Evolutionary conservation across 2,113 vertebrate genomes (phyloP), one percentile per base, ranked within the genome.

Genomic region (Callaeas wilsoni): DNA sequence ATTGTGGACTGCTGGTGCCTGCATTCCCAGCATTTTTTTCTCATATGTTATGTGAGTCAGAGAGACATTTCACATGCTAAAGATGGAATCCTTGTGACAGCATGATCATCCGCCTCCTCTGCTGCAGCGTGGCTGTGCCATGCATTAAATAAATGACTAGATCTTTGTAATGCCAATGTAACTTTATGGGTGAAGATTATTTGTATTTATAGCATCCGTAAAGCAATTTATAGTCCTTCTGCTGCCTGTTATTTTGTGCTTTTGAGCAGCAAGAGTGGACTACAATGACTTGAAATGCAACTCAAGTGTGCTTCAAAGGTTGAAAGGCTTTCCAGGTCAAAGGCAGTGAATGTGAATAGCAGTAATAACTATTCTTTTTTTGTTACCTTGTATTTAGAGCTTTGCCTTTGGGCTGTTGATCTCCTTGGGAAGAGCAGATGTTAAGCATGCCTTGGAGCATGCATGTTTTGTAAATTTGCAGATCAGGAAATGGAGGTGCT

Each of bases 181-280:
- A 76, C 73, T 96, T 97, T 93, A 97, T 83, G 42, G 52, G 35
- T 86, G 83, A 90, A 30, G 59, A 50, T 67, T 93, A 92, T 94
- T 88, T 94, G 68, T 91, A 94, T 97, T 97, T 97, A 95, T 90
- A 91, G 67, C 53, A 81, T 90, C 86, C 68, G 68, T 93, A 95
- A 97, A 95, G 56, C 77, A 95, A 87, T 94, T 94, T 97, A 94
- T 82, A 93, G 82, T 94, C 92, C 89, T 96, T 82, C 90, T 74
- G 73, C 90, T 94, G 70, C 68, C 52, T 91, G 84, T 90, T 95
- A 90, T 89, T 95, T 96, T 97, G 55, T 95, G 68, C 63, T 90
- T 96, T 87, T 95, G 80, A 95, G 84, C 92, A 87, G 92, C 67
- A 84, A 71, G 33, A 52, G 68, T 86, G 74, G 75, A 76, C 85